Percentiles rank a stretch among this genome's conserved stretches.
Conservation (phyloP, 2,797 vertebrate genomes). For the Tangara arthus region DNA sequence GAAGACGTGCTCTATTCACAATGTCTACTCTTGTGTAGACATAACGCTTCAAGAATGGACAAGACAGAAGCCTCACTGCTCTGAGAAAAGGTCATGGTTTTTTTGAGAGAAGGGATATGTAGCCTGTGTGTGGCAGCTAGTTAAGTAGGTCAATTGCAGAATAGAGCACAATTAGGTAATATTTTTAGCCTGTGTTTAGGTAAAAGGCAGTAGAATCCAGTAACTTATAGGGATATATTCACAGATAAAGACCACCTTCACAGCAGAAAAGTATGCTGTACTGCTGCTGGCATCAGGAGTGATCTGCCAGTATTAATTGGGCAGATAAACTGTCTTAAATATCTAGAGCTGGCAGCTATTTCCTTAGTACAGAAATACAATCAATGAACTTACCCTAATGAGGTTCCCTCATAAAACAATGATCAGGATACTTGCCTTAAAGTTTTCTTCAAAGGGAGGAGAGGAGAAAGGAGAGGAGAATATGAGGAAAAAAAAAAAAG, state of each 20-base stretch:
- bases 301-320: slow-evolving; percentile 1
- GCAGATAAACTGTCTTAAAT: slow-evolving; percentile 56
- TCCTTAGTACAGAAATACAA: slow-evolving; percentile 48
- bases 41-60: background rate
- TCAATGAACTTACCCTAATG: slow-evolving; percentile 39
- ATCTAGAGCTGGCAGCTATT: slow-evolving; percentile 49
- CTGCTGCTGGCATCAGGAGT: background rate
- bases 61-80: background rate
- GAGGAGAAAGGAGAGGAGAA: no score
- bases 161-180: background rate
- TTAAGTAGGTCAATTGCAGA: background rate
- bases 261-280: background rate
- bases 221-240: background rate
- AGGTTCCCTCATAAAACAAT: slow-evolving; percentile 47
- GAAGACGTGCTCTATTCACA: background rate
- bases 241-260: background rate
- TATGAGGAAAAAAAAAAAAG: background rate
- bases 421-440: slow-evolving; percentile 24
- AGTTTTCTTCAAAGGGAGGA: background rate
- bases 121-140: background rate
- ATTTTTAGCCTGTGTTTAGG: slow-evolving; percentile 4
- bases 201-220: background rate
- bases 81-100: background rate
- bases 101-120: background rate
- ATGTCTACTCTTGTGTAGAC: background rate